Conservation (phyloP, 2,888 invertebrate genomes). For the Zootermopsis nevadensis region DNA sequence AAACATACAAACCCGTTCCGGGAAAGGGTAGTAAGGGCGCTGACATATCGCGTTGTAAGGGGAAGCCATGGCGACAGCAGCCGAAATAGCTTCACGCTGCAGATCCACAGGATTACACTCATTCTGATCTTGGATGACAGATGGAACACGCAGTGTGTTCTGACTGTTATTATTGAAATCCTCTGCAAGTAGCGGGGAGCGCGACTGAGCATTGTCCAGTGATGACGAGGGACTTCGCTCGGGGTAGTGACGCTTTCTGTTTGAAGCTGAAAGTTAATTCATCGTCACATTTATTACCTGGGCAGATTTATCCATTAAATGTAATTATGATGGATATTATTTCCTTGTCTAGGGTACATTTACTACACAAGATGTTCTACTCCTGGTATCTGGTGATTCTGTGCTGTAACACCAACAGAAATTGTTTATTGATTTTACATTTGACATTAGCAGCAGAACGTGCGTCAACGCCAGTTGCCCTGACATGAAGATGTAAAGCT, state of each 20-base stretch:
- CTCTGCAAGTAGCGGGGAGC: neutral
- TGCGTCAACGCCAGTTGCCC: too few species aligned
- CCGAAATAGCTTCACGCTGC: neutral
- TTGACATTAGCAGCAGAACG: too few species aligned
- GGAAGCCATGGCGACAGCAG: neutral
- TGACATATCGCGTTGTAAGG: neutral
- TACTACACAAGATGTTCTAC: too few species aligned
- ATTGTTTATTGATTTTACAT: too few species aligned
- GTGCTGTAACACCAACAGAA: too few species aligned
- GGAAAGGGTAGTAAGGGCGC: neutral
- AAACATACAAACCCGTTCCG: neutral
- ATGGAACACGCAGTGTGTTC: neutral
- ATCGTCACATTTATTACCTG: too few species aligned
- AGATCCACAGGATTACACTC: neutral
- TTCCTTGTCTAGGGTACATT: too few species aligned
- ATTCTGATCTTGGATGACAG: neutral
- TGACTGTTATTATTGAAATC: neutral
- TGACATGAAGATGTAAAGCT: too few species aligned
- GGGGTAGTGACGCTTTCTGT: constrained; percentile 19
- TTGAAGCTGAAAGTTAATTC: neutral
- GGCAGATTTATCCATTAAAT: too few species aligned
- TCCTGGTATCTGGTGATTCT: too few species aligned
- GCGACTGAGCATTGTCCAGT: neutral
- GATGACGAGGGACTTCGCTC: constrained; percentile 2
- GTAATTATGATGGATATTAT: too few species aligned